A percentile compares a stretch with the other conserved stretches of the same genome.
Conservation (phyloP, 2,113 vertebrate genomes). For the Ammodytes marinus region DNA sequence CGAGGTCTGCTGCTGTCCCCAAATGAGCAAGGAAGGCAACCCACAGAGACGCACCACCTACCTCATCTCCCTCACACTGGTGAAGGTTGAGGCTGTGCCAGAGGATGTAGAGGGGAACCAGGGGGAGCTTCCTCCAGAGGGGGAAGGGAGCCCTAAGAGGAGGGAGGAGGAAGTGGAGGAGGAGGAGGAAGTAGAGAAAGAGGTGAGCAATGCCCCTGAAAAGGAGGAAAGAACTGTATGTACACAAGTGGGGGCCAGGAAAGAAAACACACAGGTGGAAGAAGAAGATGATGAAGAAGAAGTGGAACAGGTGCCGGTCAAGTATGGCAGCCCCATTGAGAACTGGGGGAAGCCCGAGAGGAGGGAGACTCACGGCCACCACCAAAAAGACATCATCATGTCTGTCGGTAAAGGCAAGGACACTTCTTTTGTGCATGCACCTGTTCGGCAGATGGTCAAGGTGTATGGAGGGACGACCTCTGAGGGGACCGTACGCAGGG, state of each 20-base stretch:
- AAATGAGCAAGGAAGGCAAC: constrained; percentile 86
- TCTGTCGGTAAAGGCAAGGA: constrained; percentile 63
- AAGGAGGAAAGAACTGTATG: constrained; percentile 54
- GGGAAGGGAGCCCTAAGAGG: constrained; percentile 68
- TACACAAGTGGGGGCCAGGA: constrained; percentile 28
- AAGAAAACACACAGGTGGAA: constrained; percentile 43
- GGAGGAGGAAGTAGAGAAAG: too few relatives aligned
- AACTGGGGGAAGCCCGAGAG: constrained; percentile 54
- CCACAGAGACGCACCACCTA: constrained; percentile 93
- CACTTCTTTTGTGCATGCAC: constrained; percentile 56
- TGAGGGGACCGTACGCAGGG: constrained; percentile 72
- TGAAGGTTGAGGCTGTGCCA: constrained; percentile 90
- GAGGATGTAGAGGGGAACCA: constrained; percentile 72
- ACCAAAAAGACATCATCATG: constrained; percentile 45
- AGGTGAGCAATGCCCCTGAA: constrained; percentile 47
- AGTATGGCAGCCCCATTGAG: constrained; percentile 63
- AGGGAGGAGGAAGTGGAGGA: constrained; percentile 45
- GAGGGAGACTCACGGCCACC: constrained; percentile 56
- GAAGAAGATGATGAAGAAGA: constrained; percentile 56
- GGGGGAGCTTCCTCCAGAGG: constrained; percentile 68
- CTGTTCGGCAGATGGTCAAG: constrained; percentile 74
- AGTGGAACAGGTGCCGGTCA: constrained; percentile 65
- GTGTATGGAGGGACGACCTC: constrained; percentile 70
- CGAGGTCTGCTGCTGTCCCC: constrained; percentile 71
- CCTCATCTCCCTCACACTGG: constrained; percentile 94